Evolutionary conservation across 2,888 invertebrate species (phyloP).

Genomic region (Dermolepida albohirtum): DNA sequence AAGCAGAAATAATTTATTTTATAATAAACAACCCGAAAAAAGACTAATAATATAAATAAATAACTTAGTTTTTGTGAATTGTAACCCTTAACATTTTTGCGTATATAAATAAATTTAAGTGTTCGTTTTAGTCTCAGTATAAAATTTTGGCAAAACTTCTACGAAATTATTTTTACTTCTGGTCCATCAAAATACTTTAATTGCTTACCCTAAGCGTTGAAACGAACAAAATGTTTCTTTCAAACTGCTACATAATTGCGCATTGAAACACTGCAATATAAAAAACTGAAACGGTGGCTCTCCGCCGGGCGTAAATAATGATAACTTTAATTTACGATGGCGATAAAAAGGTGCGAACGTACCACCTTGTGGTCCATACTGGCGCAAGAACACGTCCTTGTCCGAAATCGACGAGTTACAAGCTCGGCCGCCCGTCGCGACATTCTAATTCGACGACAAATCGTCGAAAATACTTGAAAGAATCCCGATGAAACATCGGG

Average conservation of each 20-base stretch:
- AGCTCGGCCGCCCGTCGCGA: constrained; percentile 22
- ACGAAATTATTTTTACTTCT: no score
- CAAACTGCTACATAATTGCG: constrained; percentile 1
- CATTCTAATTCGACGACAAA: constrained; percentile 36
- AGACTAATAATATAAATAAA: no score
- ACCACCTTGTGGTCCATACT: constrained; percentile 34
- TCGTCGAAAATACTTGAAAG: constrained; percentile 19
- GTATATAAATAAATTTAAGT: no score
- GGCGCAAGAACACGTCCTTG: constrained; percentile 5
- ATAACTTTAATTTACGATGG: constrained; percentile 46
- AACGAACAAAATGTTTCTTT: constrained; percentile 3
- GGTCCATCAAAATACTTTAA: no score
- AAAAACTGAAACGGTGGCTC: constrained; percentile 19
- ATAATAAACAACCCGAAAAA: no score
- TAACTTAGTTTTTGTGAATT: no score
- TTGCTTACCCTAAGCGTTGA: no score
- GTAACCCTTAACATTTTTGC: no score
- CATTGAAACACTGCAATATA: constrained; percentile 8
- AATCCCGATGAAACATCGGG: constrained; percentile 20
- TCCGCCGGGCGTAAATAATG: constrained; percentile 39
- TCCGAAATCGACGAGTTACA: background rate
- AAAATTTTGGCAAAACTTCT: no score
- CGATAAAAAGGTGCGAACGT: constrained; percentile 49
- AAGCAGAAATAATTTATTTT: no score
- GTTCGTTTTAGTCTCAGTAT: no score